These are phyloP conservation scores for Turnix velox DNA, from an alignment of 2,113 vertebrate genomes.

Conservation along the genomic window DNA sequence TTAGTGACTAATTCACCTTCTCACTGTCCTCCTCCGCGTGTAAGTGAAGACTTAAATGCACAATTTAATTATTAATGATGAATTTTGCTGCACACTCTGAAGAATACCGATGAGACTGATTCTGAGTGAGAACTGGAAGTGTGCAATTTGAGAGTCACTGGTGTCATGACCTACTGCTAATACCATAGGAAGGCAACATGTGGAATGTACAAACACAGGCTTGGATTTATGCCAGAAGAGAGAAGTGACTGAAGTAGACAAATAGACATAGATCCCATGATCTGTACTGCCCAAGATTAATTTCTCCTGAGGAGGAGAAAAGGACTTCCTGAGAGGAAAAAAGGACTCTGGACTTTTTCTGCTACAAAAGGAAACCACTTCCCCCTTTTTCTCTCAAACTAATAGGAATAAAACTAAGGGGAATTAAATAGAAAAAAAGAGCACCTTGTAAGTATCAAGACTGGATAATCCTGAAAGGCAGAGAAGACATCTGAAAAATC, in stretches of 20 bases:
- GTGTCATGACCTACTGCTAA: slow-evolving; percentile 34
- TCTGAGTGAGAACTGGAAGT: slow-evolving; percentile 15
- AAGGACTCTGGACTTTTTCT: background rate
- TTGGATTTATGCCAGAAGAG: background rate
- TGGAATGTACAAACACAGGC: slow-evolving; percentile 18
- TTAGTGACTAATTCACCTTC: background rate
- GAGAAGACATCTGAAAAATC: background rate
- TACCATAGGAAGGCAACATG: slow-evolving; percentile 19
- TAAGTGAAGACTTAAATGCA: background rate
- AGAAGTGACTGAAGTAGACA: background rate
- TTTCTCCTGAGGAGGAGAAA: too few relatives aligned
- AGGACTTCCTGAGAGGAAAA: background rate
- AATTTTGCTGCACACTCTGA: background rate
- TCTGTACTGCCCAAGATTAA: background rate
- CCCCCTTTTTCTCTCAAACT: background rate
- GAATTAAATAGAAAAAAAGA: background rate
- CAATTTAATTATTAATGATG: slow-evolving; percentile 22
- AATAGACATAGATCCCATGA: background rate
- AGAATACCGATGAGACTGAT: slow-evolving; percentile 19
- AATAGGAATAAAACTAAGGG: background rate
- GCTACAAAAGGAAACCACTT: background rate
- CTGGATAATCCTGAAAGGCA: background rate
- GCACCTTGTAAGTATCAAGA: background rate
- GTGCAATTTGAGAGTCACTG: slow-evolving; percentile 13
- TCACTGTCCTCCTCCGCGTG: background rate